A percentile compares a stretch with the other conserved stretches of the same genome.
These are phyloP conservation scores for Antennarius striatus DNA, from an alignment of 2,113 vertebrate species.

Conservation along the genomic window DNA sequence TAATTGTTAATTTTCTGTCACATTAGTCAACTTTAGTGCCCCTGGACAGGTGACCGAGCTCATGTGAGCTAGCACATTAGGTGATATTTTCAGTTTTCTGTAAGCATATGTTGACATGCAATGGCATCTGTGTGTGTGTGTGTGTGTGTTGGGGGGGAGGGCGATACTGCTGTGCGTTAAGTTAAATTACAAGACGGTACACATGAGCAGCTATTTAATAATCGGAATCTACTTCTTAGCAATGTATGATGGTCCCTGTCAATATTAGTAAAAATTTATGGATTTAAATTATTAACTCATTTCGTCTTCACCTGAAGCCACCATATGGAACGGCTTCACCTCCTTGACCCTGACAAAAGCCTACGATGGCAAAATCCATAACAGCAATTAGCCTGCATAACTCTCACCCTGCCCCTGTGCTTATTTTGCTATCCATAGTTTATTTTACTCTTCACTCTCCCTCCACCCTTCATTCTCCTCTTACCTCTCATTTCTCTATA, in stretches of 20 bases:
- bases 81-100: conserved; percentile 39
- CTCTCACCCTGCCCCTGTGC: conserved; percentile 17
- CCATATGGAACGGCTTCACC: conserved; percentile 48
- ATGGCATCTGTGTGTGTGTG: too few relatives aligned
- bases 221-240: conserved; percentile 43
- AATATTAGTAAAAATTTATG: conserved; percentile 66
- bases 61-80: conserved; percentile 36
- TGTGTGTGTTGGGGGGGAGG: not conserved
- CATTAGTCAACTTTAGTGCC: conserved; percentile 69
- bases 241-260: conserved; percentile 39
- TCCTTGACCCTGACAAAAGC: conserved; percentile 58
- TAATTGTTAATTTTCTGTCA: conserved; percentile 81
- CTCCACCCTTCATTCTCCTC: not conserved
- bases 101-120: not conserved
- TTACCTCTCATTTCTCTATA: conserved; percentile 13
- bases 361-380: conserved; percentile 74
- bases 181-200: conserved; percentile 40
- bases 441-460: conserved; percentile 26
- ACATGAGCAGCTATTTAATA: conserved; percentile 64
- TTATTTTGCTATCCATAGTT: conserved; percentile 31
- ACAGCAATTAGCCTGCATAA: conserved; percentile 59
- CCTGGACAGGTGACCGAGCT: conserved; percentile 67
- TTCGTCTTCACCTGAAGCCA: conserved; percentile 61
- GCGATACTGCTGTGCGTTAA: conserved; percentile 41
- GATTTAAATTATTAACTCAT: conserved; percentile 65